Evolutionary conservation across 2,113 vertebrate species (phyloP), one percentile per base, ranked within the genome.

Genomic region (Probosciger aterrimus): DNA sequence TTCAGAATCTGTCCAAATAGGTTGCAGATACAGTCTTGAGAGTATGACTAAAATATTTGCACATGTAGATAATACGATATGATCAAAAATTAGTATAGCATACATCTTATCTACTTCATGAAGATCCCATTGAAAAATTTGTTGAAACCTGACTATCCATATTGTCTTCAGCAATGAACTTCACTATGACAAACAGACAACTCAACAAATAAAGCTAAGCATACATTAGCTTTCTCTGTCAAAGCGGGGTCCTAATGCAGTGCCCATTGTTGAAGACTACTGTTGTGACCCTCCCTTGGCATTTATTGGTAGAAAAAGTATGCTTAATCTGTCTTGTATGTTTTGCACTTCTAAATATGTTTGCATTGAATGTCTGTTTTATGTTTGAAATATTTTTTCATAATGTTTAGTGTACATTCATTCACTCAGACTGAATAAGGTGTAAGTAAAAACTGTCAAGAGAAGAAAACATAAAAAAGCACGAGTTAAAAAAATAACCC

Each of bases 391-490:
- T 64, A 59, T 30, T 14, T 30, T 70, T 67, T 82, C 28, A 10
- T 44, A 60, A 9, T 33, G 3, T 15, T 68, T 10, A 10, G 28
- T 55, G 10, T 53, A 3, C 22, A 50, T 19, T 76, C 5, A 60
- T 39, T 80, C 10, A 35, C 2, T 2, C 28, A 10, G 7, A 28
- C 5, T 28, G 11, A 69, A 27, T 33, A 8, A 77, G 37, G 1
- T 25, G 43, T 4, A 68, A 93, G 17, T 22, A 73, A 33, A 5
- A 52, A 30, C 4, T 25, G 4, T 7, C 15, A 62, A 77, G 18
- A 31, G 12, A 50, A 13, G 3, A 27, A 47, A 62, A 74, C 7
- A 23, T 2, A 4, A 30, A 60, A 82, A 52, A 7, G 0, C 4
- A 81, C 4, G 23, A 3, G 31, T 23, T 41, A 22, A 30, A 28